Evolutionary conservation across 2,113 vertebrate species (phyloP).

Genomic region (Nestor notabilis): DNA sequence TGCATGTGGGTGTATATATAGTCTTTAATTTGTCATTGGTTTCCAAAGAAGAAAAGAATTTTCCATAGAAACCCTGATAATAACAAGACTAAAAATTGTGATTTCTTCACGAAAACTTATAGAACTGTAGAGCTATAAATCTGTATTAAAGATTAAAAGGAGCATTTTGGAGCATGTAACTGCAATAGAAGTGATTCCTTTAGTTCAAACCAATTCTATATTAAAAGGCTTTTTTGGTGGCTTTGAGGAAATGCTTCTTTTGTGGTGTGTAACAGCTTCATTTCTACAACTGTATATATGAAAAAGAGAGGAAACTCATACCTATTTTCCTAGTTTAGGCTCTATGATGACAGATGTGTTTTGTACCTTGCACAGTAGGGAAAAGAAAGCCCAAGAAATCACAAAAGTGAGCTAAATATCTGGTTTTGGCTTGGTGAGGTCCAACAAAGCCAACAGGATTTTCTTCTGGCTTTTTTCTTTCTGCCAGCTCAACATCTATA

Average conservation of each 20-base stretch:
- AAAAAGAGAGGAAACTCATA: neutral
- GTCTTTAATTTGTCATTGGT: slow-evolving; percentile 8
- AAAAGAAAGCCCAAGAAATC: neutral
- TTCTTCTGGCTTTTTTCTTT: neutral
- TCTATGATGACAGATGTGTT: neutral
- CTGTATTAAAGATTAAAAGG: neutral
- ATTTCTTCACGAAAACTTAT: neutral
- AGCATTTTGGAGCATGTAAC: neutral
- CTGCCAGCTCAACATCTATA: neutral
- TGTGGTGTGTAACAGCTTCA: neutral
- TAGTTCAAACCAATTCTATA: neutral
- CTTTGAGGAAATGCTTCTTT: neutral
- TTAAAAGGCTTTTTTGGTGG: neutral
- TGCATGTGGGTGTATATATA: neutral
- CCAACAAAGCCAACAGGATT: neutral
- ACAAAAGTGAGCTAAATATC: neutral
- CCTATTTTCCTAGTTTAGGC: neutral
- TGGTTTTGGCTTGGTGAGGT: neutral
- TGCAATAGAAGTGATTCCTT: neutral
- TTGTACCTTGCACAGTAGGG: neutral
- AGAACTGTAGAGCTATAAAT: neutral
- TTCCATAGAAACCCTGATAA: slow-evolving; percentile 31
- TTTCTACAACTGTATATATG: neutral
- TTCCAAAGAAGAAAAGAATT: slow-evolving; percentile 31
- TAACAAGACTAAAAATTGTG: neutral